phyloP scores from a whole-genome alignment of 2,888 invertebrate genomes.

The Sesamia inferens region DNA sequence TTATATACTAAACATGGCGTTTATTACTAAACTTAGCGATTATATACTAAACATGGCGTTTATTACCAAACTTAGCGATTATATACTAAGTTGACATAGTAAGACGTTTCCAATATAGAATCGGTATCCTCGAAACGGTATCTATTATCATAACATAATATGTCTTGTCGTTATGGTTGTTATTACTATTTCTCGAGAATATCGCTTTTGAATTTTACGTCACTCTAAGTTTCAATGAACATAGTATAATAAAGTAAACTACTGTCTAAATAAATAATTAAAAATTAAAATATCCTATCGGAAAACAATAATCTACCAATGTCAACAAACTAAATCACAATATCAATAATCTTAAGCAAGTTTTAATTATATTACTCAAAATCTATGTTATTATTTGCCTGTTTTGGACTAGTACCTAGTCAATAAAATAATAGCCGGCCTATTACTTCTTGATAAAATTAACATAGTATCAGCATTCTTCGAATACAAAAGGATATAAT shows the following conservation, averaged over 20 bases:
- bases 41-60: too few species aligned
- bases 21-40: too few species aligned
- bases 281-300: neutral
- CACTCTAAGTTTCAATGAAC: neutral
- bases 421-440: slow-evolving; percentile 38
- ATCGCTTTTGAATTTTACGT: neutral
- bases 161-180: too few species aligned
- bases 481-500: slow-evolving; percentile 49
- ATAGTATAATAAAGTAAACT: neutral
- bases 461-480: slow-evolving; percentile 53
- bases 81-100: too few species aligned
- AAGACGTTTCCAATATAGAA: too few species aligned
- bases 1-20: too few species aligned
- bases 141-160: too few species aligned
- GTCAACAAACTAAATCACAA: slow-evolving; percentile 6
- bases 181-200: neutral
- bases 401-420: slow-evolving; percentile 31
- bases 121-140: too few species aligned
- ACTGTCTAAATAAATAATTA: neutral
- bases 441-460: slow-evolving; percentile 47
- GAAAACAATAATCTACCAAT: slow-evolving; percentile 3
- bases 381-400: slow-evolving; percentile 28
- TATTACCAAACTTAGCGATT: too few species aligned
- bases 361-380: slow-evolving; percentile 35
- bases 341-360: slow-evolving; percentile 4